Conservation (phyloP, 2,888 invertebrate genomes). For the Drosophila nigritarsus region DNA sequence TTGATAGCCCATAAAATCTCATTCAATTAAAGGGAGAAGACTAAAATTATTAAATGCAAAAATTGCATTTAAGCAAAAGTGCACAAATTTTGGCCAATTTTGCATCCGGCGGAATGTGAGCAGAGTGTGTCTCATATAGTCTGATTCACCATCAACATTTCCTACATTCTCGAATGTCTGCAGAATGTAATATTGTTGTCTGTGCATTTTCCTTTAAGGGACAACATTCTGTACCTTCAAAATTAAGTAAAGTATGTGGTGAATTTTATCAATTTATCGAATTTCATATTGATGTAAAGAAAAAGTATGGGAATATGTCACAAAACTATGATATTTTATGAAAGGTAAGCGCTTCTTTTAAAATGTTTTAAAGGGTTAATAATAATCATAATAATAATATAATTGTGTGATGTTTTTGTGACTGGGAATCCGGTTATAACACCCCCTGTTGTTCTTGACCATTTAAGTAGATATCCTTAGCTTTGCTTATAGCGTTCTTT, state of each 20-base stretch:
- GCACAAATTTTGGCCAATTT: background rate
- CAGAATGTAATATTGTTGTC: background rate
- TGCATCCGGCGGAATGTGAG: background rate
- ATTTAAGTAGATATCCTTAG: too few species aligned
- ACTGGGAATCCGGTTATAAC: too few species aligned
- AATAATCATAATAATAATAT: too few species aligned
- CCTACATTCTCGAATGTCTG: background rate
- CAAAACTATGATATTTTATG: too few species aligned
- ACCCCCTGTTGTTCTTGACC: too few species aligned
- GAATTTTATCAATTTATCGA: background rate
- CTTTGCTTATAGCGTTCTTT: too few species aligned
- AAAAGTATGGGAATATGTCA: too few species aligned
- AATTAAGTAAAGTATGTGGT: rapidly evolving
- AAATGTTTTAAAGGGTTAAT: too few species aligned
- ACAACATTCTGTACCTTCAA: background rate
- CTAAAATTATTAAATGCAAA: background rate
- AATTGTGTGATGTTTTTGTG: too few species aligned
- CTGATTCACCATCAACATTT: background rate
- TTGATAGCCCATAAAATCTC: background rate
- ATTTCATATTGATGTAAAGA: too few species aligned
- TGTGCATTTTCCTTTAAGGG: background rate
- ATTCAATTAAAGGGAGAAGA: background rate
- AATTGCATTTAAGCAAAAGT: background rate
- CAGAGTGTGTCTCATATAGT: background rate
- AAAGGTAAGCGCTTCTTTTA: too few species aligned